A percentile compares a stretch with the other conserved stretches of the same genome.
phyloP scores from a whole-genome alignment of 1,140 invertebrate genomes.

The Dolichoris vasculosae region DNA sequence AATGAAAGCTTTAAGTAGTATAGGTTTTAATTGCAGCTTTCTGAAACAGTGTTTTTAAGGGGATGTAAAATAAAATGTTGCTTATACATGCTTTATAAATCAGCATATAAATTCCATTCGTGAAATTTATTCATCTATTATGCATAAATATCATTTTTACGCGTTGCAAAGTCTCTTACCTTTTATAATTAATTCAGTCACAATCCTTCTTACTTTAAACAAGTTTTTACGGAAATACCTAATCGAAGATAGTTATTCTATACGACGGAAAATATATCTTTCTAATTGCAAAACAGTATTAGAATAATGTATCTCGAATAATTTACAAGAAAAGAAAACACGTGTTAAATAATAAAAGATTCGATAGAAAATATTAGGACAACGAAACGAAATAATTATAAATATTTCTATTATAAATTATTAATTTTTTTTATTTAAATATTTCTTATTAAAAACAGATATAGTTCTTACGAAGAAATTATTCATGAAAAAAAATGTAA shows the following conservation, averaged over 20 bases:
- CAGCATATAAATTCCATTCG: constrained; percentile 7
- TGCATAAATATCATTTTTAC: background rate
- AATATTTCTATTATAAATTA: too few relatives aligned
- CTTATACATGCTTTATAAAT: background rate
- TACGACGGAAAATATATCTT: background rate
- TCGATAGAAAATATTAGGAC: too few relatives aligned
- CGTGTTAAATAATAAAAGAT: background rate
- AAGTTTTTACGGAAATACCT: background rate
- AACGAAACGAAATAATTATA: too few relatives aligned
- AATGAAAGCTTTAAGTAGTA: constrained; percentile 15
- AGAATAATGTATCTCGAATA: background rate
- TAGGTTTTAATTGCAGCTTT: background rate
- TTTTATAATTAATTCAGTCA: background rate
- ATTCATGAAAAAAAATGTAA: too few relatives aligned
- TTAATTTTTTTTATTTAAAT: too few relatives aligned
- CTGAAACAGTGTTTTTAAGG: background rate
- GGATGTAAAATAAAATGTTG: background rate
- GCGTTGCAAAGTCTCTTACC: background rate
- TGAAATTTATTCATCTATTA: constrained; percentile 5
- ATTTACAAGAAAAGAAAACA: too few relatives aligned
- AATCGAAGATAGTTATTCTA: background rate
- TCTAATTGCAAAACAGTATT: background rate
- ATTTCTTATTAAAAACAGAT: too few relatives aligned
- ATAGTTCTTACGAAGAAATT: too few relatives aligned
- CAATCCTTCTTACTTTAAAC: background rate